Percentiles rank a stretch among this genome's conserved stretches.
These are phyloP conservation scores for Schmidtea mediterranea DNA, from an alignment of 1,140 invertebrate genomes.

Conservation along the genomic window DNA sequence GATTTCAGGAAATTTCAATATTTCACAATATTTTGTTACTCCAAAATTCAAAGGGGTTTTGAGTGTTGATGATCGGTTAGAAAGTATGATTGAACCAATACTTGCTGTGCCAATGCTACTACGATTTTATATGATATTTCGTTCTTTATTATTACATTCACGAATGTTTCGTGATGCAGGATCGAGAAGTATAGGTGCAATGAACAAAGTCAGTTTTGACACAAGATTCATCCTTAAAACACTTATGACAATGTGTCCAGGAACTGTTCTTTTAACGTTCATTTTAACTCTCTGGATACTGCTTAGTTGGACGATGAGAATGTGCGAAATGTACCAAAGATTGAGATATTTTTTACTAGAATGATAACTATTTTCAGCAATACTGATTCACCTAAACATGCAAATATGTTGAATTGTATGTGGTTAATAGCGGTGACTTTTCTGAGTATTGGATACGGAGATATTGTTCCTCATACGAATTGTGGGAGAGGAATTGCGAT, in stretches of 20 bases:
- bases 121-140: slow-evolving; percentile 78
- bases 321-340: slow-evolving; percentile 60
- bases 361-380: slow-evolving; percentile 7
- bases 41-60: not conserved
- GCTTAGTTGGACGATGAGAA: slow-evolving; percentile 74
- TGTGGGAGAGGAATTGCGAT: slow-evolving; percentile 38
- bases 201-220: slow-evolving; percentile 94
- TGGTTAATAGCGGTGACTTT: slow-evolving; percentile 60
- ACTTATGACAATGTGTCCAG: slow-evolving; percentile 85
- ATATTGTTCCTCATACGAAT: slow-evolving; percentile 5
- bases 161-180: slow-evolving; percentile 89
- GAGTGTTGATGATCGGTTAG: not conserved
- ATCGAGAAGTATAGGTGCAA: slow-evolving; percentile 48
- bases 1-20: slow-evolving; percentile 40
- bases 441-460: slow-evolving; percentile 5
- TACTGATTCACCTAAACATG: slow-evolving; percentile 31
- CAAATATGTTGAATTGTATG: slow-evolving; percentile 76
- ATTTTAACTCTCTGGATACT: slow-evolving; percentile 61
- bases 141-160: slow-evolving; percentile 82
- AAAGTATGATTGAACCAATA: slow-evolving; percentile 39
- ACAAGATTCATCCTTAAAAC: slow-evolving; percentile 88
- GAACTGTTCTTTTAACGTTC: slow-evolving; percentile 71
- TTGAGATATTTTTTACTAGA: slow-evolving; percentile 7
- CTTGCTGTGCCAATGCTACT: slow-evolving; percentile 88
- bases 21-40: no score